Conservation (phyloP, 2,797 vertebrate genomes). For the Chelon auratus region DNA sequence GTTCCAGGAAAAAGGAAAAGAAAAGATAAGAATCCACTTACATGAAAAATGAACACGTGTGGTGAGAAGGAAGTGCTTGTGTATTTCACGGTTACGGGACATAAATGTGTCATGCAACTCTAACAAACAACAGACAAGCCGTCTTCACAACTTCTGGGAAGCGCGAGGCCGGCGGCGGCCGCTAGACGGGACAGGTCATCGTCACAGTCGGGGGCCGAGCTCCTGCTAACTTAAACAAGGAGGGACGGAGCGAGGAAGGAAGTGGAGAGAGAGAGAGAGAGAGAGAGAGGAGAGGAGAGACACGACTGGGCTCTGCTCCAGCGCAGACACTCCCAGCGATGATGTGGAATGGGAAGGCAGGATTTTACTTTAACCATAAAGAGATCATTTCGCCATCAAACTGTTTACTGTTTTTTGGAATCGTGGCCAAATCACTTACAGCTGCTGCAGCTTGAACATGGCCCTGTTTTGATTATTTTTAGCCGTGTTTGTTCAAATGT, state of each 20-base stretch:
- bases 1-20: conserved; percentile 10
- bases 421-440: conserved; percentile 56
- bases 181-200: conserved; percentile 52
- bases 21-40: conserved; percentile 3
- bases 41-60: conserved; percentile 38
- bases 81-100: conserved; percentile 33
- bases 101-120: conserved; percentile 17
- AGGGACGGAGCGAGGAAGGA: conserved; percentile 54
- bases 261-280: neutral
- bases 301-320: conserved; percentile 68
- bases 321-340: conserved; percentile 64
- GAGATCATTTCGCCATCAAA: conserved; percentile 63
- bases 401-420: conserved; percentile 50
- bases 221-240: conserved; percentile 52
- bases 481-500: conserved; percentile 43
- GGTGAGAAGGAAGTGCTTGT: conserved; percentile 24
- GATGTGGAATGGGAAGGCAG: conserved; percentile 59
- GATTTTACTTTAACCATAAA: conserved; percentile 65
- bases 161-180: conserved; percentile 19
- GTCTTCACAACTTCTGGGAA: conserved; percentile 58
- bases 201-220: conserved; percentile 35
- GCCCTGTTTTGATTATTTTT: conserved; percentile 40
- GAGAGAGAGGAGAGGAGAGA: conserved; percentile 46
- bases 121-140: conserved; percentile 40
- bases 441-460: conserved; percentile 45